Percentiles rank a stretch among this genome's conserved stretches.
Evolutionary conservation across 1,140 invertebrate species (phyloP).

Genomic region (Pogonomyrmex barbatus): DNA sequence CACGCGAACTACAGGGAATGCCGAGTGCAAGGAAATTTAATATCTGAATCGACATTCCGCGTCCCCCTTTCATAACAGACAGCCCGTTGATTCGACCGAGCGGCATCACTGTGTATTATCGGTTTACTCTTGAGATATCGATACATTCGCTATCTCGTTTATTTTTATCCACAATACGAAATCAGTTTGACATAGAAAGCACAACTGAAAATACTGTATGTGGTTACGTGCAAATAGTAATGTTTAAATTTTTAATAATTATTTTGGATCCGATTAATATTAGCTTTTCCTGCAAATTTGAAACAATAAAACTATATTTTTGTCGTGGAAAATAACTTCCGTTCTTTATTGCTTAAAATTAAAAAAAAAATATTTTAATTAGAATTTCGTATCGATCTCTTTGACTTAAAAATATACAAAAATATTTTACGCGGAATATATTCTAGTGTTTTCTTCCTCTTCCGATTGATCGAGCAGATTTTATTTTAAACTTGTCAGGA

Average conservation of each 20-base stretch:
- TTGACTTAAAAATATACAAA: not conserved
- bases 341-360: no score
- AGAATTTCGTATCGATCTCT: not conserved
- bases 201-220: not conserved
- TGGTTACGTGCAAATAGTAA: not conserved
- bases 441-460: not conserved
- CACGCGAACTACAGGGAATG: constrained; percentile 17
- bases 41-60: constrained; percentile 71
- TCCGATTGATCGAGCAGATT: not conserved
- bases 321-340: no score
- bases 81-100: not conserved
- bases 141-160: constrained; percentile 29
- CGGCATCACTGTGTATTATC: constrained; percentile 5
- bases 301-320: not conserved
- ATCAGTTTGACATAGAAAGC: not conserved
- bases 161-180: not conserved
- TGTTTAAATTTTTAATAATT: not conserved
- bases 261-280: not conserved
- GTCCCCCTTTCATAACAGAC: constrained; percentile 9
- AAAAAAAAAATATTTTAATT: no score
- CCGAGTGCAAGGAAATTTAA: constrained; percentile 70
- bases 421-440: not conserved
- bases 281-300: not conserved
- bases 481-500: not conserved
- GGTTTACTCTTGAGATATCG: constrained; percentile 25